phyloP scores from a whole-genome alignment of 2,797 vertebrate species.

The Amblyraja radiata region DNA sequence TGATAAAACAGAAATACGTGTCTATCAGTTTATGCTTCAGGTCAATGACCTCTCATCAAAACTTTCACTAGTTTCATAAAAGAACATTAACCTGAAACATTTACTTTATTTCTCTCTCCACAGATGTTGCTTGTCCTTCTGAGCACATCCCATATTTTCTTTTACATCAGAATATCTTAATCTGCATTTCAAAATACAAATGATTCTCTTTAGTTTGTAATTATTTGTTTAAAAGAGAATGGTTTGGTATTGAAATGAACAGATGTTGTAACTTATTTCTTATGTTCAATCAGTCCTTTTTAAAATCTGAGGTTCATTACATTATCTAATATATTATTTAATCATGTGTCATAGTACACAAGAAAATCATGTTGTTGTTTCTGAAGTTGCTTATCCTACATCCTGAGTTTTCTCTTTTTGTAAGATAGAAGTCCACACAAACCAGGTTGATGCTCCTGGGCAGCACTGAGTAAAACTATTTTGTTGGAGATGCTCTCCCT shows the following conservation, averaged over 20 bases:
- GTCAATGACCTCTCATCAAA: too few species aligned
- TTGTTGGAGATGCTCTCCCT: neutral
- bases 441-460: neutral
- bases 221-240: neutral
- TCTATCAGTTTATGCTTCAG: too few species aligned
- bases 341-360: neutral
- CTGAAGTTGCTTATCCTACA: neutral
- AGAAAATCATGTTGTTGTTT: neutral
- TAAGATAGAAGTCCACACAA: neutral
- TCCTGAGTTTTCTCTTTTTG: neutral
- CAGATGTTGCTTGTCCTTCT: too few species aligned
- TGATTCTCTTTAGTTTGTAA: neutral
- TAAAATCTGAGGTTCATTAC: neutral
- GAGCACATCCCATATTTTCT: too few species aligned
- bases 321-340: neutral
- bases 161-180: too few species aligned
- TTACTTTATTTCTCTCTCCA: too few species aligned
- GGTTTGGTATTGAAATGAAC: neutral
- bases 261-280: neutral
- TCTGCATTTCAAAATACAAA: neutral
- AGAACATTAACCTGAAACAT: too few species aligned
- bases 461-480: neutral
- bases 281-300: neutral
- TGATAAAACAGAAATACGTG: constrained; percentile 6
- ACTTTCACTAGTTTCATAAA: too few species aligned